A percentile compares a stretch with the other conserved stretches of the same genome.
These are phyloP conservation scores for Battus philenor DNA, from an alignment of 1,140 invertebrate genomes.

Conservation along the genomic window DNA sequence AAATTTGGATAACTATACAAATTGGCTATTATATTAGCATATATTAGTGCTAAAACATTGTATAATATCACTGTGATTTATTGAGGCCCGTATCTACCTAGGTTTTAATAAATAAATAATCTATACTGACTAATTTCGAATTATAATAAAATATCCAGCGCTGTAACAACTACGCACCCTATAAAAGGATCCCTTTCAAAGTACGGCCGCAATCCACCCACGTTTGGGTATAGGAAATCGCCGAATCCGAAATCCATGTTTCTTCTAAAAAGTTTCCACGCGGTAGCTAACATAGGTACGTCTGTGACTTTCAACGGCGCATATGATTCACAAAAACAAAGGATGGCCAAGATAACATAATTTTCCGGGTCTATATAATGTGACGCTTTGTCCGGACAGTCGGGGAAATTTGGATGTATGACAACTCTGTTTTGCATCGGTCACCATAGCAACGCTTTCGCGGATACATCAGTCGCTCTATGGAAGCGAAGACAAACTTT, in stretches of 20 bases:
- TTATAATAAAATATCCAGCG: background rate
- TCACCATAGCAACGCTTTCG: slow-evolving; percentile 45
- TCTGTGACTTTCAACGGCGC: slow-evolving; percentile 16
- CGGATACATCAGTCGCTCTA: slow-evolving; percentile 35
- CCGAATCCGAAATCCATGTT: slow-evolving; percentile 66
- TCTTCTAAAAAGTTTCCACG: slow-evolving; percentile 27
- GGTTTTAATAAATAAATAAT: too few species aligned
- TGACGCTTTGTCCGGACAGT: slow-evolving; percentile 37
- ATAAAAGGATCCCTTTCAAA: slow-evolving; percentile 52
- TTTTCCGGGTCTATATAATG: slow-evolving; percentile 31
- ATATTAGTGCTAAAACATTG: too few species aligned
- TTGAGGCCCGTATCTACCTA: too few species aligned
- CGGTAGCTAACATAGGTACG: slow-evolving; percentile 32
- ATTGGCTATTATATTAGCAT: too few species aligned
- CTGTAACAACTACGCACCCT: slow-evolving; percentile 37
- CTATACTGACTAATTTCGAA: too few species aligned
- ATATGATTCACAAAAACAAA: slow-evolving; percentile 20
- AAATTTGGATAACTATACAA: too few species aligned
- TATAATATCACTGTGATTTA: too few species aligned
- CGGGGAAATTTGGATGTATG: slow-evolving; percentile 46
- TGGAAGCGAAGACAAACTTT: background rate
- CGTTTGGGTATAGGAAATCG: slow-evolving; percentile 52
- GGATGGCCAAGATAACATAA: slow-evolving; percentile 31
- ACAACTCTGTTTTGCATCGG: slow-evolving; percentile 51
- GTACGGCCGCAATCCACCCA: slow-evolving; percentile 44